Evolutionary conservation across 1,140 invertebrate species (phyloP), one percentile per base, ranked within the genome.

Genomic region (Eumaeus atala): DNA sequence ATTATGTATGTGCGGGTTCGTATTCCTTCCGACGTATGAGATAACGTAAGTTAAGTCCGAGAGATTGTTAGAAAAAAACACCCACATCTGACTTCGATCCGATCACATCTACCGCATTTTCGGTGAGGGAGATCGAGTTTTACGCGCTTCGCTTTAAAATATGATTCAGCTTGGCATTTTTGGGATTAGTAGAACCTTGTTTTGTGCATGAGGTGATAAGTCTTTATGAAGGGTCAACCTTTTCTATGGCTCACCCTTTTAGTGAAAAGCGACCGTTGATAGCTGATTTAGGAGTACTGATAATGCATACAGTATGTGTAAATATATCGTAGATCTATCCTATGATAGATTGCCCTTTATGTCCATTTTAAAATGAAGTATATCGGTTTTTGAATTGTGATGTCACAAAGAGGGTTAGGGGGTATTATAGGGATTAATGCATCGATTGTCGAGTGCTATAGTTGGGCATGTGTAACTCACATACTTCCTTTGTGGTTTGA

Each of bases 221-320:
- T 87, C 84, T 87, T 87, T 87, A 87, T 87, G 84, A 87, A 79
- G 84, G 84, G 84, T 87, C 84, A 87, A 85, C 84, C 84, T 81
- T 87, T 87, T 87, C 82, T 85, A 84, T 85, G 79, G 69, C 69
- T 83, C 75, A 87, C 84, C 84, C 84, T 87, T 87, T 87, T 85
- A 87, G 84, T 87, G 84, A 87, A 87, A 87, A 85, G 84, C 85
- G 84, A 85, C 70, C 74, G 82, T 85, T 87, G 84, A 87, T 87
- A 84, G 84, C 80, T 87, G 84, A 87, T 87, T 83, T 85, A 87
- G 77, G 79, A 85, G 78, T 78, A 58, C 79, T 73, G 84, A 87
- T 87, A 85, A 85, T 85, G 71, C 82, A 77, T 81, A 77, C 74
- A 74, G 65, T 75, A 71, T 76, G 74, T 80, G 78, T 87, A 87